Evolutionary conservation across 2,113 vertebrate genomes (phyloP).

Genomic region (Acanthochromis polyacanthus): DNA sequence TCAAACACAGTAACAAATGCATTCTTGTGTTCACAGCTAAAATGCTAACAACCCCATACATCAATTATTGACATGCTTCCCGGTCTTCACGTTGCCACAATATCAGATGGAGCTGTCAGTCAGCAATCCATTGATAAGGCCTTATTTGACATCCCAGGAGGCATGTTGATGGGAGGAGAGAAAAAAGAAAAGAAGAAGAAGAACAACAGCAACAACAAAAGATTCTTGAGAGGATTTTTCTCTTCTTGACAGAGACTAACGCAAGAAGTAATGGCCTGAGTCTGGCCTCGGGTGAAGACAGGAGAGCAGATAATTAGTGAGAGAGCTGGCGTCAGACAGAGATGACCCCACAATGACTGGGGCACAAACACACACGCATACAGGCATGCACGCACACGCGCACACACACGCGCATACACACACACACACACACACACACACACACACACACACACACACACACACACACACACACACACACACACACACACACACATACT

Average conservation of each 20-base stretch:
- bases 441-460: neutral
- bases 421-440: too few species aligned
- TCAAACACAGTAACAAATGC: too few species aligned
- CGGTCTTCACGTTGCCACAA: neutral
- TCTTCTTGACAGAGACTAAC: slow-evolving; percentile 42
- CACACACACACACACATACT: too few species aligned
- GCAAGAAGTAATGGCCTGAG: slow-evolving; percentile 33
- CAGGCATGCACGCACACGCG: neutral
- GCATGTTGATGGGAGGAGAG: slow-evolving; percentile 28
- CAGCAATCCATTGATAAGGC: slow-evolving; percentile 29
- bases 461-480: too few species aligned
- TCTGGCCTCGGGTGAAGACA: slow-evolving; percentile 62
- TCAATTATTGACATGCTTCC: neutral
- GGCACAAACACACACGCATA: slow-evolving; percentile 3
- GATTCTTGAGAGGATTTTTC: slow-evolving; percentile 35
- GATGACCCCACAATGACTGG: slow-evolving; percentile 54
- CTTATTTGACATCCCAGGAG: slow-evolving; percentile 35
- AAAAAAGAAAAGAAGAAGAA: neutral
- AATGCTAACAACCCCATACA: too few species aligned
- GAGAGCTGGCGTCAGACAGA: slow-evolving; percentile 58
- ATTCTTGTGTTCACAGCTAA: too few species aligned
- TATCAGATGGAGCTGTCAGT: slow-evolving; percentile 61
- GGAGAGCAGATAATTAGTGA: slow-evolving; percentile 57
- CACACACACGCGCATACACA: neutral
- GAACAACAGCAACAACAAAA: neutral